phyloP scores from a whole-genome alignment of 2,888 invertebrate species.

The Rotaria macrura region DNA sequence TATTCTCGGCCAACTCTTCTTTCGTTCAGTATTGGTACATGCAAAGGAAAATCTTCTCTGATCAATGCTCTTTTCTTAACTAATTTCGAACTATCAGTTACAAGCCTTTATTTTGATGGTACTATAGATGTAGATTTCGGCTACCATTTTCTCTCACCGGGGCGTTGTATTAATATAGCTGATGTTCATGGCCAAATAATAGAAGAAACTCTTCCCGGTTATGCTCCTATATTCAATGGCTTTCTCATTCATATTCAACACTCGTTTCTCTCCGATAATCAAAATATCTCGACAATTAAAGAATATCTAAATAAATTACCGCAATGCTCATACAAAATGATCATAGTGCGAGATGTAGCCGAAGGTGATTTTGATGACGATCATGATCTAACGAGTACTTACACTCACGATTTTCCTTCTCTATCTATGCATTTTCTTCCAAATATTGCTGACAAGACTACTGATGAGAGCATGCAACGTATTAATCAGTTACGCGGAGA shows the following conservation, averaged over 20 bases:
- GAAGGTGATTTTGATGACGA: too few relatives aligned
- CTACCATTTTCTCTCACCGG: neutral
- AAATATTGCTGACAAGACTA: too few relatives aligned
- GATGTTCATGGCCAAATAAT: neutral
- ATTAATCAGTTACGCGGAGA: too few relatives aligned
- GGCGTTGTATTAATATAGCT: neutral
- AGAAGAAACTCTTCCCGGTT: too few relatives aligned
- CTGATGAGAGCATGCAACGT: too few relatives aligned
- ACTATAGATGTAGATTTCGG: constrained; percentile 6
- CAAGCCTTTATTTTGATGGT: neutral
- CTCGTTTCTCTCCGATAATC: too few relatives aligned
- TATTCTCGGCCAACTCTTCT: neutral
- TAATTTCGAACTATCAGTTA: neutral
- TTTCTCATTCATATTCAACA: neutral
- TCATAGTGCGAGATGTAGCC: neutral
- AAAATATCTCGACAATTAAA: too few relatives aligned
- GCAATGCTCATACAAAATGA: neutral
- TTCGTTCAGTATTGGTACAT: neutral
- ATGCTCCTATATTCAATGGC: neutral
- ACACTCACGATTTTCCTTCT: too few relatives aligned
- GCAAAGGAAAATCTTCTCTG: neutral
- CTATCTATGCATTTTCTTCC: too few relatives aligned
- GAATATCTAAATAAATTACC: too few relatives aligned
- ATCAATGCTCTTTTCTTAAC: neutral
- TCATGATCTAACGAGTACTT: too few relatives aligned